Base-by-base conservation (phyloP, 2,113 vertebrate genomes). In the Peromyscus leucopus region DNA sequence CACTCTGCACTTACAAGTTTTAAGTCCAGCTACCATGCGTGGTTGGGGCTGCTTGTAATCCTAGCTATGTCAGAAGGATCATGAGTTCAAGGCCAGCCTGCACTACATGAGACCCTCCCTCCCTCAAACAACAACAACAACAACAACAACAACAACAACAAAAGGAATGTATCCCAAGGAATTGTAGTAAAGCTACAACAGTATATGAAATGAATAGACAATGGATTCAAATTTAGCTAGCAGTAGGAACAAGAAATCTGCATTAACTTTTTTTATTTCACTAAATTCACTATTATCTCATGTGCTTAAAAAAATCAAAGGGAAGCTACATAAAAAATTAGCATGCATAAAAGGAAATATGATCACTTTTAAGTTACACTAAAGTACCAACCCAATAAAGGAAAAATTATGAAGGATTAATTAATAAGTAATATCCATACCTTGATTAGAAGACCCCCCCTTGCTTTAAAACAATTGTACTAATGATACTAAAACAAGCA, bases 381-480 rank as follows among this genome's bases (percentile, higher is more conserved):
- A 48, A 48, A 26, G 31, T 42, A 78, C 33, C 59, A 80, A 71
- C 11, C 67, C 28, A 46, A 75, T 39, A 89, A 91, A 78, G 72
- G 22, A 93, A 57, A 91, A 95, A 79, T 36, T 61, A 59, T 51
- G 31, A 95, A 93, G 19, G 61, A 24, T 31, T 86, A 76, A 85
- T 75, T 69, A 86, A 57, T 48, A 74, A 55, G 63, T 31, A 67
- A 31, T 84, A 28, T 78, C 82, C 83, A 67, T 31, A 67, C 9
- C 46, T 46, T 59, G 71, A 36, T 46, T 87, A 95, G 21, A 90
- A 92, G 36, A 90, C 78, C 16, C 33, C 78, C 75, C 42, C 28
- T 28, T 85, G 39, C 76, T 91, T 90, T 94, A 61, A 94, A 78
- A 83, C 46, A 84, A 95, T 42, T 94, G 26, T 3, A 28, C 42